phyloP scores from a whole-genome alignment of 2,113 vertebrate species.

The Mesocricetus auratus region DNA sequence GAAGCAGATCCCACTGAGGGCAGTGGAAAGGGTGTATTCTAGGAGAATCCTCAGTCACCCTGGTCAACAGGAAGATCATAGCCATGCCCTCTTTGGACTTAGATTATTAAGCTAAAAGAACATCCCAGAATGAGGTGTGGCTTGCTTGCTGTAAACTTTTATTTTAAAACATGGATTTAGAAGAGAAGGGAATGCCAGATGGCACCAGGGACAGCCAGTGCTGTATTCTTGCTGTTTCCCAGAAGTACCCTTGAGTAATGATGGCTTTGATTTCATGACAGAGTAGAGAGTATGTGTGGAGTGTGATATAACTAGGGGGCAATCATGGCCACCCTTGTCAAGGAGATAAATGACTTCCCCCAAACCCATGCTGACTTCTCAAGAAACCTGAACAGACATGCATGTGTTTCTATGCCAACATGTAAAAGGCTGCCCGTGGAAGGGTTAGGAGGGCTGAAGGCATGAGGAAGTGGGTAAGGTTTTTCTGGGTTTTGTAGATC shows the following conservation, averaged over 20 bases:
- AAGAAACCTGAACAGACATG: neutral
- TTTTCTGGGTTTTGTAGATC: neutral
- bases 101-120: neutral
- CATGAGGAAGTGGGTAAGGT: neutral
- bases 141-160: slow-evolving; percentile 13
- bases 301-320: neutral
- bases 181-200: neutral
- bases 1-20: neutral
- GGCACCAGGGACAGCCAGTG: neutral
- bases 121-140: neutral
- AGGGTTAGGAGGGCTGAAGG: neutral
- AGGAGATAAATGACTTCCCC: neutral
- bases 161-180: slow-evolving; percentile 9
- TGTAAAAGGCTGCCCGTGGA: neutral
- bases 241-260: neutral
- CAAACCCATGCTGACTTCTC: neutral
- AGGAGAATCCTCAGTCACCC: neutral
- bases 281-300: neutral
- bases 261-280: neutral
- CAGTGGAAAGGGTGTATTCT: neutral
- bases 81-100: neutral
- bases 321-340: neutral
- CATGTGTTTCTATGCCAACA: neutral
- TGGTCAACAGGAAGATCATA: neutral
- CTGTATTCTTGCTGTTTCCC: neutral